Percentiles rank a stretch among this genome's conserved stretches.
These are phyloP conservation scores for Platichthys stellatus DNA, from an alignment of 2,113 vertebrate genomes.

Conservation along the genomic window DNA sequence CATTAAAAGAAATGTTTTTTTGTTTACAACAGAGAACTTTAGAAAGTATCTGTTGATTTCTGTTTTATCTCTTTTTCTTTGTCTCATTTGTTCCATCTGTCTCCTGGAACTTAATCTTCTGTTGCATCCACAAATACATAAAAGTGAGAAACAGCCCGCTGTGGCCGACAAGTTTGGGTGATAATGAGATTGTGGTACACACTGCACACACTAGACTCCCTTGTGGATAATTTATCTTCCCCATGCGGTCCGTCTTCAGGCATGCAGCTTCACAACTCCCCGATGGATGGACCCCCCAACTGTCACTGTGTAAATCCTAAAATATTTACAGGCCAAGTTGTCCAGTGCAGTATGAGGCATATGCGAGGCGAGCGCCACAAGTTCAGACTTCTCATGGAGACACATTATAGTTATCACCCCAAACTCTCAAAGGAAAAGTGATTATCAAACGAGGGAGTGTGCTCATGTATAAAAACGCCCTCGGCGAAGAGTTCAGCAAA, in stretches of 20 bases:
- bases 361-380: conserved; percentile 15
- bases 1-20: not conserved
- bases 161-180: not conserved
- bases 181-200: conserved; percentile 11
- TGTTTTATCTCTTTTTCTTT: not conserved
- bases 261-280: conserved; percentile 4
- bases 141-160: conserved; percentile 5
- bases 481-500: conserved; percentile 1
- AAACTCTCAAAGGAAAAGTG: conserved; percentile 46
- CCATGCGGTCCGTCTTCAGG: not conserved
- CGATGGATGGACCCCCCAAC: conserved; percentile 23
- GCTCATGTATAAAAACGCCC: conserved; percentile 40
- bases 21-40: not conserved
- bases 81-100: not conserved
- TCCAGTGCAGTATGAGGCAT: conserved; percentile 50
- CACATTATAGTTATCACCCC: conserved; percentile 51
- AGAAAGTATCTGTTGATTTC: not conserved
- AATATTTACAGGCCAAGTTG: conserved; percentile 67
- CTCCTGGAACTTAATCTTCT: not conserved
- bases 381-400: conserved; percentile 51
- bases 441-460: conserved; percentile 38
- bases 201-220: conserved; percentile 5
- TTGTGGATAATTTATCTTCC: conserved; percentile 25
- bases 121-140: not conserved
- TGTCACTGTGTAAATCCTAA: conserved; percentile 39